phyloP scores from a whole-genome alignment of 1,140 invertebrate species.

The Zaprionus vittiger region DNA sequence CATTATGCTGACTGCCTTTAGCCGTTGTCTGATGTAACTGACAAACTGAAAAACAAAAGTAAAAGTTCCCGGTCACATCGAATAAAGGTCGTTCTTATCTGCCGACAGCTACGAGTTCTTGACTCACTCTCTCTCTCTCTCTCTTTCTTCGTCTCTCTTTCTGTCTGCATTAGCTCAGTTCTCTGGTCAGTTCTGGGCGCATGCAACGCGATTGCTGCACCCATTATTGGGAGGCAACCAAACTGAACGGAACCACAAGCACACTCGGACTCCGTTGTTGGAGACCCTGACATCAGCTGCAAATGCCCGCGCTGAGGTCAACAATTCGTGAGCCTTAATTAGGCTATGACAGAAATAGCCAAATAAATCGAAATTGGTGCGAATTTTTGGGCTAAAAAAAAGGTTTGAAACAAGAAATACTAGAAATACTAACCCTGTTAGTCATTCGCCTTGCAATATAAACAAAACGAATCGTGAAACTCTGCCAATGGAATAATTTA shows the following conservation, averaged over 20 bases:
- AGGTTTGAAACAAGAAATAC: background rate
- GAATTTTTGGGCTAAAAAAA: background rate
- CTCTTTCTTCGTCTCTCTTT: background rate
- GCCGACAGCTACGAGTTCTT: constrained; percentile 18
- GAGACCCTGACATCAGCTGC: constrained; percentile 5
- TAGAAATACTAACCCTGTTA: background rate
- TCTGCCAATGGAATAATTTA: background rate
- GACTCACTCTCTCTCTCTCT: constrained; percentile 5
- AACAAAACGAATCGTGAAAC: background rate
- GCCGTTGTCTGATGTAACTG: constrained; percentile 30
- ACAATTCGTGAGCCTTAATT: background rate
- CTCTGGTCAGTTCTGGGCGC: constrained; percentile 10
- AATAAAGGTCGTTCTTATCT: constrained; percentile 48
- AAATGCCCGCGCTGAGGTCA: constrained; percentile 4
- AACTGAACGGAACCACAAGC: constrained; percentile 5
- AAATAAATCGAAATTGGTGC: background rate
- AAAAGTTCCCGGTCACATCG: constrained; percentile 34
- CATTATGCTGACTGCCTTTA: background rate
- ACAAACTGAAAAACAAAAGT: constrained; percentile 29
- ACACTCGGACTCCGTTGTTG: background rate
- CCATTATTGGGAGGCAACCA: background rate
- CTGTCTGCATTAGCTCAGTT: background rate
- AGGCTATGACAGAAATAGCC: background rate
- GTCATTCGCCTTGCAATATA: background rate
- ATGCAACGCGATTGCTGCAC: constrained; percentile 12